Conservation (phyloP, 23 tunicate genomes). For the Halocynthia aurantium region DNA sequence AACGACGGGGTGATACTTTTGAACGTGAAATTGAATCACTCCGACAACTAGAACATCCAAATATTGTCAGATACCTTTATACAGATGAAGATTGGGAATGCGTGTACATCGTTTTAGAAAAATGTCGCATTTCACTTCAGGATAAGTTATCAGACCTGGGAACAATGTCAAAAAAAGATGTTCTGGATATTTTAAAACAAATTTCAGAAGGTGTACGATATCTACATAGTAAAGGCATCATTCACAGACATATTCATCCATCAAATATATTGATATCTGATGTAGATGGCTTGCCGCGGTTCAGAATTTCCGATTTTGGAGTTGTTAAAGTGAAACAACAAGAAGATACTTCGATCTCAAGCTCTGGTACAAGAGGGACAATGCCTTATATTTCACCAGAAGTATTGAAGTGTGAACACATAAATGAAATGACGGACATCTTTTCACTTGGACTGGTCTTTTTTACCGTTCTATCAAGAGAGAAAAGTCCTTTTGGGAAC, state of each 20-base stretch:
- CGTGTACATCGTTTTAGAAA: background rate
- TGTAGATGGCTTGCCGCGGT: background rate
- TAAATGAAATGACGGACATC: constrained; percentile 1
- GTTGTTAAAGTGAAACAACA: background rate
- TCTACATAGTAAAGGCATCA: constrained; percentile 1
- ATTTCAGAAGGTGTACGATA: background rate
- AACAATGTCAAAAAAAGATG: background rate
- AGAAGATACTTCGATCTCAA: background rate
- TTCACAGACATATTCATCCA: constrained; percentile 6
- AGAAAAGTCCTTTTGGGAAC: background rate
- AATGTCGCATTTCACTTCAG: background rate
- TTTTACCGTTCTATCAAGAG: background rate
- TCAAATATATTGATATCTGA: background rate
- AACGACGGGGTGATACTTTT: background rate
- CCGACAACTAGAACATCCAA: background rate
- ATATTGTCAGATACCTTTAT: background rate
- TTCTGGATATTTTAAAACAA: constrained; percentile 1
- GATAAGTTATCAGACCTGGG: background rate
- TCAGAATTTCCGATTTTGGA: constrained; percentile 6
- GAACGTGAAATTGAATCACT: background rate
- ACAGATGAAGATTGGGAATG: constrained; percentile 1
- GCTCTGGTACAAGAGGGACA: background rate
- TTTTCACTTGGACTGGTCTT: constrained; percentile 3
- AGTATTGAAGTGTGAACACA: background rate
- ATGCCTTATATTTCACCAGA: background rate